phyloP scores from a whole-genome alignment of 2,113 vertebrate genomes.

The Thamnophis sirtalis region DNA sequence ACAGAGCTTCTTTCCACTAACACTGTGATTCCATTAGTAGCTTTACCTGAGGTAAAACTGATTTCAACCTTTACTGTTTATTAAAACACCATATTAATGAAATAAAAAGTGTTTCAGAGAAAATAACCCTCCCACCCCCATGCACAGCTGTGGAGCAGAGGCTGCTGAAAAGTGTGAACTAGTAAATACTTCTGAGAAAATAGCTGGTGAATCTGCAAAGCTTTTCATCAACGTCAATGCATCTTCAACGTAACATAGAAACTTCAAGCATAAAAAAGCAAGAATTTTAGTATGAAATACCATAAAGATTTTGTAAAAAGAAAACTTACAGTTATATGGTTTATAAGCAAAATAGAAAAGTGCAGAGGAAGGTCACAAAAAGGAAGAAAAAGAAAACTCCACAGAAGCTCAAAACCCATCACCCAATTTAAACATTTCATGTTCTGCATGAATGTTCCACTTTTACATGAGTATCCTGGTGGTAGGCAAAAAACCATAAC shows the following conservation, averaged over 20 bases:
- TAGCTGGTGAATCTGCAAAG: slow-evolving; percentile 47
- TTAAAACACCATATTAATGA: slow-evolving; percentile 74
- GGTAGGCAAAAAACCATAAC: not conserved
- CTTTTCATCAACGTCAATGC: slow-evolving; percentile 57
- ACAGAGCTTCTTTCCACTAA: slow-evolving; percentile 32
- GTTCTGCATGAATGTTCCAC: not conserved
- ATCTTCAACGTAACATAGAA: slow-evolving; percentile 30
- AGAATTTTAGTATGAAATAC: slow-evolving; percentile 41
- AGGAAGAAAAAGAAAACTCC: not conserved
- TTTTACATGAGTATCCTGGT: not conserved
- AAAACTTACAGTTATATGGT: slow-evolving; percentile 9
- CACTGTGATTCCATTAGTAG: slow-evolving; percentile 59
- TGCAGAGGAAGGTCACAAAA: slow-evolving; percentile 7
- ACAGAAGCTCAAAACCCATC: not conserved
- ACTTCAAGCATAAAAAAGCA: not conserved
- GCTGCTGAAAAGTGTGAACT: slow-evolving; percentile 52
- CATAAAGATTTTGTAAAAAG: not conserved
- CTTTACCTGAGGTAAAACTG: slow-evolving; percentile 57
- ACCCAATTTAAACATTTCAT: not conserved
- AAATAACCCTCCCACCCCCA: slow-evolving; percentile 33
- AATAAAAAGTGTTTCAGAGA: slow-evolving; percentile 56
- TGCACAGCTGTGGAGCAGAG: slow-evolving; percentile 50
- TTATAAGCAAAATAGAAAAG: slow-evolving; percentile 20
- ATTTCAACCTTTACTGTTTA: slow-evolving; percentile 63
- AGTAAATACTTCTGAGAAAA: slow-evolving; percentile 44